Evolutionary conservation across 2,888 invertebrate genomes (phyloP).

Genomic region (Hemithea aestivaria): DNA sequence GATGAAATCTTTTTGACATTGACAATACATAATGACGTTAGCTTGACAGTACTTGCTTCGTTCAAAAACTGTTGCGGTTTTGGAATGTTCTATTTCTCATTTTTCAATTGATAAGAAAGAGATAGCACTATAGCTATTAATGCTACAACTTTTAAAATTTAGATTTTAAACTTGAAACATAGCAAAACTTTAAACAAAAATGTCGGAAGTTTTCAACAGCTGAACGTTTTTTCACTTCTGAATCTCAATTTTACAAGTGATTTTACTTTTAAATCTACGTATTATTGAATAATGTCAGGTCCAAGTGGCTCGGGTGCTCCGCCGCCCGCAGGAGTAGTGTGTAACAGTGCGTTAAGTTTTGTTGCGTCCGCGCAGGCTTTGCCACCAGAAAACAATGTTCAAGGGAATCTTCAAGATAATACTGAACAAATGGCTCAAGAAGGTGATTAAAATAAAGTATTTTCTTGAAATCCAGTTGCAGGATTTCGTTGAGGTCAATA

Average conservation of each 20-base stretch:
- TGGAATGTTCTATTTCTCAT: no score
- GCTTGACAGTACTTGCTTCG: background rate
- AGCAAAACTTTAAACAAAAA: no score
- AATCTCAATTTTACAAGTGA: no score
- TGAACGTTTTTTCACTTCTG: no score
- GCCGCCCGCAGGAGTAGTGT: conserved; percentile 48
- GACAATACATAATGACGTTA: background rate
- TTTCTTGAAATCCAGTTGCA: no score
- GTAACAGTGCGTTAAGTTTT: conserved; percentile 61
- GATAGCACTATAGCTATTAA: background rate
- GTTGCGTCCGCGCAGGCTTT: conserved; percentile 57
- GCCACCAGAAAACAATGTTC: conserved; percentile 24
- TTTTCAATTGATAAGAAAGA: background rate
- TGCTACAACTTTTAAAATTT: background rate
- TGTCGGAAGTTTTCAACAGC: no score
- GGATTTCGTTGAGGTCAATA: no score
- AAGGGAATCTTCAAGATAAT: conserved; percentile 23
- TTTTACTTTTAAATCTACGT: conserved; percentile 4
- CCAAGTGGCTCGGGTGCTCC: conserved; percentile 37
- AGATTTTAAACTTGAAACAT: no score
- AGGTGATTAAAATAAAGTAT: conserved; percentile 31
- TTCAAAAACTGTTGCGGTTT: background rate
- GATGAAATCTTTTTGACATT: conserved; percentile 1
- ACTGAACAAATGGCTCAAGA: conserved; percentile 30
- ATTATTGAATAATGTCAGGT: conserved; percentile 38